Evolutionary conservation across 2,797 vertebrate genomes (phyloP).

Genomic region (Enteromius trimaculatus): DNA sequence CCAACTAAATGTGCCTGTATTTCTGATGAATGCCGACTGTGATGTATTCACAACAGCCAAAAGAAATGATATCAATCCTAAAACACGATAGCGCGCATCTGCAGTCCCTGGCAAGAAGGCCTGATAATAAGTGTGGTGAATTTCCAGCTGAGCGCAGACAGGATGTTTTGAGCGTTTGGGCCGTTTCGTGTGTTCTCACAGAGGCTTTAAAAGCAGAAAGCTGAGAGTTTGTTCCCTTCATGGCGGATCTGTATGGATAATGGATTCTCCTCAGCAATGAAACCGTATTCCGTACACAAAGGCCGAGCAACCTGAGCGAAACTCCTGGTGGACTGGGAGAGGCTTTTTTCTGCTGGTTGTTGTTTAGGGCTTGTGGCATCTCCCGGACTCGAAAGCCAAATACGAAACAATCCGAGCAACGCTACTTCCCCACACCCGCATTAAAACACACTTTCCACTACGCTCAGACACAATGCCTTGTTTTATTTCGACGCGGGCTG

Average conservation of each 20-base stretch:
- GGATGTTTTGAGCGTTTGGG: constrained; percentile 53
- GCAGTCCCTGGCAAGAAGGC: constrained; percentile 46
- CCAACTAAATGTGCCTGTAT: background rate
- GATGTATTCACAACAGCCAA: background rate
- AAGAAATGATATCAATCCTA: constrained; percentile 14
- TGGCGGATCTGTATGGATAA: constrained; percentile 68
- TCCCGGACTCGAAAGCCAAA: constrained; percentile 54
- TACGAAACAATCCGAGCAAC: constrained; percentile 60
- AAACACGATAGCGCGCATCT: constrained; percentile 29
- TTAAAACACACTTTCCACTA: constrained; percentile 62
- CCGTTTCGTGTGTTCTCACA: constrained; percentile 69
- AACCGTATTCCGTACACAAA: constrained; percentile 70
- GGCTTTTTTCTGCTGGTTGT: constrained; percentile 28
- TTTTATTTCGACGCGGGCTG: constrained; percentile 46
- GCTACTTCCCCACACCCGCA: constrained; percentile 58
- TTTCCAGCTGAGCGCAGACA: constrained; percentile 76
- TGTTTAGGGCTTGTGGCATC: constrained; percentile 52
- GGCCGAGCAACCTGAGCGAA: constrained; percentile 45
- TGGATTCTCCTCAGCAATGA: constrained; percentile 81
- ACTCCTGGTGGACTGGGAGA: constrained; percentile 25
- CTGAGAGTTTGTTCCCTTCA: constrained; percentile 69
- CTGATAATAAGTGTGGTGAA: constrained; percentile 61
- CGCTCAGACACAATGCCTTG: constrained; percentile 38
- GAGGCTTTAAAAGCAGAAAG: constrained; percentile 71
- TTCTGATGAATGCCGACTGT: constrained; percentile 11